Conservation (phyloP, 2,888 invertebrate species). For the Smittia aterrima region DNA sequence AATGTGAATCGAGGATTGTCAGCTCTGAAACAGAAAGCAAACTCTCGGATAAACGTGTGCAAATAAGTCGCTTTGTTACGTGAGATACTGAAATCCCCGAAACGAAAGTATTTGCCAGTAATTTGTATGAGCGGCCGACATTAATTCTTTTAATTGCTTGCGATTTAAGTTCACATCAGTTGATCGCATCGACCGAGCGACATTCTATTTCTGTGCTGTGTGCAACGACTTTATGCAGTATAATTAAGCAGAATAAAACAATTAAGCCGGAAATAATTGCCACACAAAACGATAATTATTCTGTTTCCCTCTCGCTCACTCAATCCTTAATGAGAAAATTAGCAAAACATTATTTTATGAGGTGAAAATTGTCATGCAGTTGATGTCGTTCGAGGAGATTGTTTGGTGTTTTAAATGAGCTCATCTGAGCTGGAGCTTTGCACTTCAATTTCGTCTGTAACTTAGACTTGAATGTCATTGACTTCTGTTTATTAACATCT, state of each 20-base stretch:
- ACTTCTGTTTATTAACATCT: too few relatives aligned
- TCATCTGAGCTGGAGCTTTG: too few relatives aligned
- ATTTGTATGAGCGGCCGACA: conserved; percentile 29
- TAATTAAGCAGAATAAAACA: conserved; percentile 35
- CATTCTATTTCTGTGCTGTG: neutral
- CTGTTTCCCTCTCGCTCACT: neutral
- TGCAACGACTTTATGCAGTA: conserved; percentile 30
- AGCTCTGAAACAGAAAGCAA: neutral
- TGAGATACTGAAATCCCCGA: neutral
- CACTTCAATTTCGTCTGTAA: too few relatives aligned
- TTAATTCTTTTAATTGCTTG: conserved; percentile 32
- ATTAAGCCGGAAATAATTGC: conserved; percentile 26
- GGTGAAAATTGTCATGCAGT: conserved; percentile 11
- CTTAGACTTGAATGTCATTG: too few relatives aligned
- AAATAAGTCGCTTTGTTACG: neutral
- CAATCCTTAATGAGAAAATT: conserved; percentile 33
- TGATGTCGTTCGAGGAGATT: neutral
- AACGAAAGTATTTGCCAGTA: neutral
- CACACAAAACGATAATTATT: conserved; percentile 6
- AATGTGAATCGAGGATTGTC: neutral
- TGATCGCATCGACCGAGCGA: neutral
- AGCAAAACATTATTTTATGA: conserved; percentile 38
- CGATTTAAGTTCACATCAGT: conserved; percentile 10
- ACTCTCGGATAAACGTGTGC: neutral
- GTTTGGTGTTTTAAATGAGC: too few relatives aligned